Evolutionary conservation across 2,888 invertebrate genomes (phyloP), one percentile per base, ranked within the genome.

Genomic region (Rhaphigaster nebulosa): DNA sequence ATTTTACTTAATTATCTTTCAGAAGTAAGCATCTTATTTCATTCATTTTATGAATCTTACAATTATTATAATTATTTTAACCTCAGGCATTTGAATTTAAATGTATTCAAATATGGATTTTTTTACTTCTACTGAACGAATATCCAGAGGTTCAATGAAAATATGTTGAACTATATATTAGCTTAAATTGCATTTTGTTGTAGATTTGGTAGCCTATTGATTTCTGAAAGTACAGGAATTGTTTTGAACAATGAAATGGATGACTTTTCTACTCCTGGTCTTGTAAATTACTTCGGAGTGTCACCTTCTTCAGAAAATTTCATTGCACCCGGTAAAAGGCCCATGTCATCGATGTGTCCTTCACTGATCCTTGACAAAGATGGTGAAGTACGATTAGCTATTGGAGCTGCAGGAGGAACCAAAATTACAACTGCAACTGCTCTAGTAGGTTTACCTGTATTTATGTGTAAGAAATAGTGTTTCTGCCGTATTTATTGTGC

Each of bases 191-290:
- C 2, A 38, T 76, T 60, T 76, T 56, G 10, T 90, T 91, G 1
- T 38, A 92, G 92, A 90, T 92, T 92, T 94, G 99, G 98, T 3
- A 96, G 98, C 5, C 96, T 97, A 91, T 95, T 97, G 91, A 95
- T 97, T 10, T 98, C 98, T 0, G 94, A 94, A 52, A 96, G 96
- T 90, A 97, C 98, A 0, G 99, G 99, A 0, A 97, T 99, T 45
- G 94, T 99, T 29, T 96, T 98, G 94, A 99, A 99, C 94, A 97
- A 98, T 93, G 97, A 97, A 92, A 99, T 99, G 98, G 98, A 98
- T 92, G 99, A 99, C 93, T 99, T 99, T 94, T 97, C 98, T 0
- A 96, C 96, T 0, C 97, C 97, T 0, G 96, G 96, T 50, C 95
- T 96, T 91, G 94, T 95, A 0, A 96, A 96, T 93, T 95, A 94